Conservation (phyloP, 2,797 vertebrate genomes). For the Mormyrops boulengeri region DNA sequence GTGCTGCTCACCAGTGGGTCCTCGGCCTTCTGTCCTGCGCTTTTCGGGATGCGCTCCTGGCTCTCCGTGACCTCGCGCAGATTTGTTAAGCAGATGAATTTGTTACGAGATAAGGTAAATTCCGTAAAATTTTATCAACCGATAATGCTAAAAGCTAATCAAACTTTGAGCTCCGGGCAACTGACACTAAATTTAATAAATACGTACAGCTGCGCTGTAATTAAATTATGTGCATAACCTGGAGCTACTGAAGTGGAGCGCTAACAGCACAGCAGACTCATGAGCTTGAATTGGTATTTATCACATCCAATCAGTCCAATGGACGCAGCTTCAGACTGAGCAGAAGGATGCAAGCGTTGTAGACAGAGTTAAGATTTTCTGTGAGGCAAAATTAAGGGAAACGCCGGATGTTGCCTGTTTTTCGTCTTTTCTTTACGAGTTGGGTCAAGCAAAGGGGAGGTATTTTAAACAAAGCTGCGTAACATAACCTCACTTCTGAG, state of each 20-base stretch:
- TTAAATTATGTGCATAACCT: not conserved
- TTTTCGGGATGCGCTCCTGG: not conserved
- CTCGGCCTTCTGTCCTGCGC: not conserved
- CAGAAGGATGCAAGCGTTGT: not conserved
- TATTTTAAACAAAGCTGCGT: constrained; percentile 25
- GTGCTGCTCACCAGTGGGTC: not conserved
- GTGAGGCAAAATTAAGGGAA: constrained; percentile 33
- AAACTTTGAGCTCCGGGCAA: not conserved
- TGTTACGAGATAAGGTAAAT: not conserved
- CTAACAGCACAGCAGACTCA: not conserved
- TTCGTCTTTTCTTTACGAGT: constrained; percentile 28
- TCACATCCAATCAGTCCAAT: not conserved
- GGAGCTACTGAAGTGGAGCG: not conserved
- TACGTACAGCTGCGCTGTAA: not conserved
- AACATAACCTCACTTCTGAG: constrained; percentile 26
- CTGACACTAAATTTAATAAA: not conserved
- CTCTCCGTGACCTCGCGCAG: not conserved
- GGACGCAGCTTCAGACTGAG: not conserved
- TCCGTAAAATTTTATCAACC: not conserved
- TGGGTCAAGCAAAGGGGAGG: constrained; percentile 38
- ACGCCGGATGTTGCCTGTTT: constrained; percentile 41
- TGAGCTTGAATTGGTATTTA: not conserved
- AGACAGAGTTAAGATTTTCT: not conserved
- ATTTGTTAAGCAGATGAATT: not conserved
- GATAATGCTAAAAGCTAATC: not conserved